Evolutionary conservation across 37 sponge, comb jelly and placozoan genomes (phyloP).

Genomic region (Hormiphora californensis): DNA sequence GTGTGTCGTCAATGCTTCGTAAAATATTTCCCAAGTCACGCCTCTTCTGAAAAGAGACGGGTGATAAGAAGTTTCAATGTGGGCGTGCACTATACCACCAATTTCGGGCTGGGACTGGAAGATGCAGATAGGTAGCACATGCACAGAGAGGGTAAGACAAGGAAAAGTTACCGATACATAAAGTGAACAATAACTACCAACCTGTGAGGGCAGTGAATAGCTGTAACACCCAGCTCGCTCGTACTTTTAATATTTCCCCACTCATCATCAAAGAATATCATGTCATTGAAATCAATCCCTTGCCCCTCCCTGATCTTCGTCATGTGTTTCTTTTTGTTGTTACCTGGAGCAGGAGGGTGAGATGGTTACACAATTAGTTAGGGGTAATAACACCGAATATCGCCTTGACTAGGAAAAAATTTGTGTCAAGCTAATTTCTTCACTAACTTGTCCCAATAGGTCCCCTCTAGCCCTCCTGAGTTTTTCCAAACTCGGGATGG

Average conservation of each 20-base stretch:
- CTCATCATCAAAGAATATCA: constrained; percentile 85
- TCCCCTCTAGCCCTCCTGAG: no score
- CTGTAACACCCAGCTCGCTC: constrained; percentile 57
- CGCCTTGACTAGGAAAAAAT: no score
- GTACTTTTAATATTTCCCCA: constrained; percentile 65
- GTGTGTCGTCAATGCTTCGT: not conserved
- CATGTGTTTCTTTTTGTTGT: constrained; percentile 45
- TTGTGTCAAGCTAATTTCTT: no score
- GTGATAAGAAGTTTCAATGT: not conserved
- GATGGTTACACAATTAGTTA: no score
- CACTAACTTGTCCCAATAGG: no score
- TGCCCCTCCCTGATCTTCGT: constrained; percentile 55
- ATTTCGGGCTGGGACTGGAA: no score
- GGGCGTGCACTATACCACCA: not conserved
- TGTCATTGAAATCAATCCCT: constrained; percentile 64
- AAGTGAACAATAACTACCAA: not conserved
- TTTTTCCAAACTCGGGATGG: no score
- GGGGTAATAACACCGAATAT: no score
- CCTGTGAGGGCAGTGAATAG: constrained; percentile 4
- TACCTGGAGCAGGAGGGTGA: not conserved
- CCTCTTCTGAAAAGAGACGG: not conserved
- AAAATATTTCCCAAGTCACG: not conserved
- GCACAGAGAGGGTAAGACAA: no score
- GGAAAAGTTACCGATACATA: not conserved
- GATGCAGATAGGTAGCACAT: no score